Base-by-base conservation (phyloP, 2,888 invertebrate species). In the Coleophora flavipennella region DNA sequence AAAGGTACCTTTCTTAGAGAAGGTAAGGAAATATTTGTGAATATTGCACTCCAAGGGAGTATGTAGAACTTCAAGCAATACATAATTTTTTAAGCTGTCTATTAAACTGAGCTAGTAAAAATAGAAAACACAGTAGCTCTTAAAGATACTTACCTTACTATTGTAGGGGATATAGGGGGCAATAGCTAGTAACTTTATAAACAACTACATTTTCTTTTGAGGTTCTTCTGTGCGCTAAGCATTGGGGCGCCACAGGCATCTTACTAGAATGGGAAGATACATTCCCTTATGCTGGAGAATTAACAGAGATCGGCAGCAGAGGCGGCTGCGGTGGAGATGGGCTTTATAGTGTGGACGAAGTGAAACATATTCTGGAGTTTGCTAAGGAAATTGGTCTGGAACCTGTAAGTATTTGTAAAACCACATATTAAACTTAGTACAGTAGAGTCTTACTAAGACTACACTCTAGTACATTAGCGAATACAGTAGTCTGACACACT, bases 221-320 rank as follows among this genome's bases (percentile, higher is more conserved):
- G 80, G 62, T 80, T 1, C 44, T 81, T 1, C 38, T 52, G 3
- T 44, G 48, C 25, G 57, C 65, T 3, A 76, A 76, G 40, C 75
- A 87, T 63, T 88, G 92, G 85, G 92, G 94, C 13, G 93, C 91
- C 0, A 95, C 93, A 1, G 95, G 95, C 1, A 68, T 95, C 13
- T 79, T 95, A 9, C 57, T 95, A 32, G 95, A 95, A 77, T 95
- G 95, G 92, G 95, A 96, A 62, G 95, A 96, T 59, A 94, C 93
- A 46, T 96, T 95, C 72, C 95, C 95, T 0, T 95, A 92, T 67
- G 78, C 77, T 6, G 88, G 86, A 35, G 87, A 87, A 9, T 71
- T 94, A 36, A 69, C 76, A 11, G 84, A 78, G 4, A 85, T 88
- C 13, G 91, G 91, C 9, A 89, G 90, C 49, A 53, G 72, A 3